phyloP scores from a whole-genome alignment of 2,888 invertebrate species.

The Punctoribates punctum region DNA sequence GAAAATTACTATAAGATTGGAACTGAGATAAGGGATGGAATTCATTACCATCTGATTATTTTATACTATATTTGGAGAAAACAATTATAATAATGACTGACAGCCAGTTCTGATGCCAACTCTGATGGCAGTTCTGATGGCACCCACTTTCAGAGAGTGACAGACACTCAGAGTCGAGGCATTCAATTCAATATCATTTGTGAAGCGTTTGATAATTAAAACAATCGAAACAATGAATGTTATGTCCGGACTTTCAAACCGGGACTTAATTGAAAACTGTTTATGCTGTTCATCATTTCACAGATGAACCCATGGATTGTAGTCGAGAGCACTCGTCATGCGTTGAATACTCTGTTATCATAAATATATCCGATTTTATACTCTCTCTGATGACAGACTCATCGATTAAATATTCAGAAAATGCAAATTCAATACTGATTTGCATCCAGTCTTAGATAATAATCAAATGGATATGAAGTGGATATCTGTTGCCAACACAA shows the following conservation, averaged over 20 bases:
- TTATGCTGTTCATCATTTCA: not conserved
- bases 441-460: too few relatives aligned
- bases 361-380: too few relatives aligned
- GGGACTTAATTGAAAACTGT: not conserved
- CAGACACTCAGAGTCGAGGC: not conserved
- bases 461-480: too few relatives aligned
- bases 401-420: too few relatives aligned
- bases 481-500: too few relatives aligned
- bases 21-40: not conserved
- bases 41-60: not conserved
- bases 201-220: not conserved
- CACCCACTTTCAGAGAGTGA: not conserved
- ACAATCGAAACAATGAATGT: not conserved
- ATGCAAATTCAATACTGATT: too few relatives aligned
- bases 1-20: not conserved
- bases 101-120: not conserved
- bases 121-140: not conserved
- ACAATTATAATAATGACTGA: conserved; percentile 13
- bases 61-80: conserved; percentile 14
- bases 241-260: not conserved
- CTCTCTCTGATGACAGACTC: too few relatives aligned
- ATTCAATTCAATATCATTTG: not conserved
- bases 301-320: not conserved
- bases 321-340: not conserved
- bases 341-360: too few relatives aligned